Percentiles rank a stretch among this genome's conserved stretches.
Conservation (phyloP, 2,113 vertebrate species). For the Actenoides hombroni region DNA sequence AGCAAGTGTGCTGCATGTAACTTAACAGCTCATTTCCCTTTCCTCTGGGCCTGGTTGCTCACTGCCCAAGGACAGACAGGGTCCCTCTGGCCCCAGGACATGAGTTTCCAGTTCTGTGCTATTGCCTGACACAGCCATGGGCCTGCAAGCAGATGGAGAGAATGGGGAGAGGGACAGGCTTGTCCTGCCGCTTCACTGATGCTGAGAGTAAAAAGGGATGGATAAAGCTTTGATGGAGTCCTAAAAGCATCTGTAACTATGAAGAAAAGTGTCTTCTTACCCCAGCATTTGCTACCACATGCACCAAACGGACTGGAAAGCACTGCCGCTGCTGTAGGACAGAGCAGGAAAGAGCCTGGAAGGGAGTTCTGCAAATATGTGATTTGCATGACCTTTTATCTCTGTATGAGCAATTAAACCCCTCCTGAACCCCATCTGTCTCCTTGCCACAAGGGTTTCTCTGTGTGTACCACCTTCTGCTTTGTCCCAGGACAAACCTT, state of each 20-base stretch:
- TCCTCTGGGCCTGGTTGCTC: not conserved
- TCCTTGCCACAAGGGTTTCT: not conserved
- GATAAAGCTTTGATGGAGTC: conserved; percentile 20
- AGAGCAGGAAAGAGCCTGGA: not conserved
- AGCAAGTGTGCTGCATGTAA: not conserved
- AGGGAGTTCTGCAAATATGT: not conserved
- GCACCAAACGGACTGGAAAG: not conserved
- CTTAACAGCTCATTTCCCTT: conserved; percentile 20
- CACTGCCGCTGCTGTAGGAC: no score
- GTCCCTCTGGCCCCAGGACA: not conserved
- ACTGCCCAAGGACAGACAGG: not conserved
- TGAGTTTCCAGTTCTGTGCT: not conserved
- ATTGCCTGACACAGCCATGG: not conserved
- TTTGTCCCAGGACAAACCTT: not conserved
- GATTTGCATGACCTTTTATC: not conserved
- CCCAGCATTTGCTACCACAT: not conserved
- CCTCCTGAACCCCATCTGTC: not conserved
- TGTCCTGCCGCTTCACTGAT: not conserved
- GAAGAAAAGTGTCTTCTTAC: not conserved
- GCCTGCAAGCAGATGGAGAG: not conserved
- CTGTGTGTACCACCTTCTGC: not conserved
- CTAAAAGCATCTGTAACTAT: conserved; percentile 6
- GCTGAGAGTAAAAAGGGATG: conserved; percentile 16
- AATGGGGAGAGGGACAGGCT: not conserved
- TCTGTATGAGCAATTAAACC: not conserved